phyloP scores from a whole-genome alignment of 2,113 vertebrate species.

The Prunella fulvescens region DNA sequence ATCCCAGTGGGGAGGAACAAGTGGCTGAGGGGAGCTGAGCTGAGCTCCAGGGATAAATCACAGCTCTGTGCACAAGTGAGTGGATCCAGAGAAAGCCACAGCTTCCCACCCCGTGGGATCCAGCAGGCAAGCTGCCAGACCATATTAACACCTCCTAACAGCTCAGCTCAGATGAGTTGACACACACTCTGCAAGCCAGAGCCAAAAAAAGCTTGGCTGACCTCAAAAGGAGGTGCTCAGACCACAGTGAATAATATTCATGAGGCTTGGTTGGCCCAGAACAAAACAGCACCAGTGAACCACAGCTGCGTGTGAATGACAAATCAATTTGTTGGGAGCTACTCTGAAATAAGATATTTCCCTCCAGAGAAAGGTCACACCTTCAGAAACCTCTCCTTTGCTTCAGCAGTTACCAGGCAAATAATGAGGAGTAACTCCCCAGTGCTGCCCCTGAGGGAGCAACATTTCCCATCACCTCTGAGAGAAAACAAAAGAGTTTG shows the following conservation, averaged over 20 bases:
- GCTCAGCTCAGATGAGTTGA: neutral
- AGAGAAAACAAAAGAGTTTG: neutral
- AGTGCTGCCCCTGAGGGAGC: too few relatives aligned
- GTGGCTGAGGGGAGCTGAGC: too few relatives aligned
- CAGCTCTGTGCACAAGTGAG: fast-evolving
- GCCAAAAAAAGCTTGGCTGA: neutral
- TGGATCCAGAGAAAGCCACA: neutral
- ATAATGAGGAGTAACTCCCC: neutral
- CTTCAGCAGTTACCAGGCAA: neutral
- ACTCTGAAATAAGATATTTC: neutral
- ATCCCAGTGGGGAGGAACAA: fast-evolving
- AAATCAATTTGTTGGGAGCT: neutral
- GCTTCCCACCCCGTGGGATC: neutral
- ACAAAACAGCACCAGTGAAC: neutral
- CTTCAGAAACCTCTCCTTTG: neutral
- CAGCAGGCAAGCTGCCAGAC: neutral
- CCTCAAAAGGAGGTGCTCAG: neutral
- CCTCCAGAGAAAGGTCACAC: neutral
- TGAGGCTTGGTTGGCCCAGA: neutral
- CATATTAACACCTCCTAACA: neutral
- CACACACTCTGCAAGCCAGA: neutral
- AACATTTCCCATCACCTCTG: neutral
- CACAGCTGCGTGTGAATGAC: neutral
- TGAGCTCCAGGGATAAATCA: neutral
- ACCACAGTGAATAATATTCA: neutral